Conservation (phyloP, 2,888 invertebrate genomes). For the Falcaria lacertinaria region DNA sequence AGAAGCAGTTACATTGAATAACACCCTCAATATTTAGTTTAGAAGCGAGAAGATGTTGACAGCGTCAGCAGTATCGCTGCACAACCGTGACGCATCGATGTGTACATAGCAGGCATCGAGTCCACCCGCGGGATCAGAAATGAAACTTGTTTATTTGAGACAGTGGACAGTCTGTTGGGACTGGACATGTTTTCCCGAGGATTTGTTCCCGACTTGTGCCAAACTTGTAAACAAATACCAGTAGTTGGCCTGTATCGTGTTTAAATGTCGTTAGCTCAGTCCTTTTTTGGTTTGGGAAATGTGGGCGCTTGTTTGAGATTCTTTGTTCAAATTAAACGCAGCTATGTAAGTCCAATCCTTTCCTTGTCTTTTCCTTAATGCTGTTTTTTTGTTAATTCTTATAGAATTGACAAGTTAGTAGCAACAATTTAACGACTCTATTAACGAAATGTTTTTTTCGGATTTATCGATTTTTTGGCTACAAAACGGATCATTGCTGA, state of each 20-base stretch:
- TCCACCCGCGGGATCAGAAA: conserved; percentile 7
- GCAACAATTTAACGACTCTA: no score
- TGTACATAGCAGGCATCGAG: not conserved
- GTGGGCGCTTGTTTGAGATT: not conserved
- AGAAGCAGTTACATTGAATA: no score
- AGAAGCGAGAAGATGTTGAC: not conserved
- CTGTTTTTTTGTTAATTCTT: no score
- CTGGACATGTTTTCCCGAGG: conserved; percentile 1
- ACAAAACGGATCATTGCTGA: no score
- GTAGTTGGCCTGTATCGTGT: not conserved
- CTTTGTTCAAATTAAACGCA: no score
- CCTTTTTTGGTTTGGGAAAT: not conserved
- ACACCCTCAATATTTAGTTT: no score
- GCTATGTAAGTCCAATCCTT: no score
- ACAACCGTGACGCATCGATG: not conserved
- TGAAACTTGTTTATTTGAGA: conserved; percentile 18
- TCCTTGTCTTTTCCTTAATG: no score
- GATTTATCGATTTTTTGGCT: no score
- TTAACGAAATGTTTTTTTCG: no score
- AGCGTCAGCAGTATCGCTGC: not conserved
- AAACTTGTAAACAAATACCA: conserved; percentile 3
- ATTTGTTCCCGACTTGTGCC: conserved; percentile 1
- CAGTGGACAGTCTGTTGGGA: conserved; percentile 2
- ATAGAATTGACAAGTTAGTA: no score
- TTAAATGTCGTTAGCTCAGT: not conserved